Conservation (phyloP, 2,797 vertebrate species). For the Rhynchotus rufescens region DNA sequence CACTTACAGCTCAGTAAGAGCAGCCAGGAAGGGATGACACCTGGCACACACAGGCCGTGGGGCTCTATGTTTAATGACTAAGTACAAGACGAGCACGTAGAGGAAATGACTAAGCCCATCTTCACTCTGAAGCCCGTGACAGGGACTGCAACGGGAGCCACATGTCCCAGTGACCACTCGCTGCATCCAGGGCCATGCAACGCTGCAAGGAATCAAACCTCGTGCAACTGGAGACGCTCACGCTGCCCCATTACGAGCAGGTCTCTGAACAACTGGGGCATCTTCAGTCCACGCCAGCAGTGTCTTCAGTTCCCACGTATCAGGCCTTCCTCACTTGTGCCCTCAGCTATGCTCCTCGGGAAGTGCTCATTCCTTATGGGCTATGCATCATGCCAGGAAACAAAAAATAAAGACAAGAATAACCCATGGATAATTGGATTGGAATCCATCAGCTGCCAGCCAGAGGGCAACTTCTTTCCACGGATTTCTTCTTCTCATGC, state of each 20-base stretch:
- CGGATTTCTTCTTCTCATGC: not conserved
- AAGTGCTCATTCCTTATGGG: slow-evolving; percentile 35
- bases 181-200: not conserved
- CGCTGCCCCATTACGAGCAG: slow-evolving; percentile 51
- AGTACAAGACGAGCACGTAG: not conserved
- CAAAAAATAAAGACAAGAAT: not conserved
- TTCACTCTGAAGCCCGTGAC: not conserved
- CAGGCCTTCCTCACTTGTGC: not conserved
- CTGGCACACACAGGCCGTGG: not conserved
- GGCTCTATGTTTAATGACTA: not conserved
- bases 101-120: slow-evolving; percentile 46
- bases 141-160: not conserved
- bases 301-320: not conserved
- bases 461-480: slow-evolving; percentile 45
- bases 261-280: slow-evolving; percentile 60
- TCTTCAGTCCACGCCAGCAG: slow-evolving; percentile 3
- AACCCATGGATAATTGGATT: slow-evolving; percentile 51
- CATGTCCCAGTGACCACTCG: slow-evolving; percentile 23
- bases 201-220: not conserved
- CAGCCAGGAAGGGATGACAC: not conserved
- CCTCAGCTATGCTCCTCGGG: slow-evolving; percentile 18
- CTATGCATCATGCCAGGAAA: not conserved
- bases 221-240: not conserved
- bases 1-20: not conserved
- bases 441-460: slow-evolving; percentile 46